Evolutionary conservation across 2,797 vertebrate genomes (phyloP).

Genomic region (Artibeus jamaicensis): DNA sequence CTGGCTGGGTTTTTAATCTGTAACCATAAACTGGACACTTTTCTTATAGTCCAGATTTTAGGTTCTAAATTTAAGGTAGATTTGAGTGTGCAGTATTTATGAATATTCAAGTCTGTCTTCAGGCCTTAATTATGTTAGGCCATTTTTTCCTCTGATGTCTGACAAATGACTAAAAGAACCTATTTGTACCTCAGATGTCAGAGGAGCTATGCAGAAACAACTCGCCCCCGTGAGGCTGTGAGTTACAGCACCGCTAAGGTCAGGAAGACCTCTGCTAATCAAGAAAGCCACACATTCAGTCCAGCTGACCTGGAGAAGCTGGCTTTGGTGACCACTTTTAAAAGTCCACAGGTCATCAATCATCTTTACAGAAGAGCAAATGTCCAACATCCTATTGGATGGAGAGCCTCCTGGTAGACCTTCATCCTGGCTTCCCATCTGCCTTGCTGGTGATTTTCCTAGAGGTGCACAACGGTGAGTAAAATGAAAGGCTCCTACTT

Average conservation of each 20-base stretch:
- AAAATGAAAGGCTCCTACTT: constrained; percentile 9
- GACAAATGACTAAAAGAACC: constrained; percentile 68
- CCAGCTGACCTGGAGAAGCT: constrained; percentile 47
- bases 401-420: background rate
- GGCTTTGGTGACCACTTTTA: constrained; percentile 25
- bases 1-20: background rate
- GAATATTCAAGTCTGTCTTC: constrained; percentile 21
- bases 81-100: background rate
- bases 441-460: constrained; percentile 8
- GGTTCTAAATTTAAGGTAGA: background rate
- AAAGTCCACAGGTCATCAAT: constrained; percentile 54
- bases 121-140: background rate
- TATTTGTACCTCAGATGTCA: constrained; percentile 62
- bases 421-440: background rate
- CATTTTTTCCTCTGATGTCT: constrained; percentile 44
- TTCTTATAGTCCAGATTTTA: background rate
- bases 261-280: constrained; percentile 78
- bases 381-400: background rate
- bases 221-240: constrained; percentile 66
- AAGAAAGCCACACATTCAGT: constrained; percentile 49
- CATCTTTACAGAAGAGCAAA: constrained; percentile 63
- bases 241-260: constrained; percentile 75
- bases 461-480: constrained; percentile 6
- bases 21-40: background rate
- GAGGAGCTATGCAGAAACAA: constrained; percentile 75